Percentiles rank a stretch among this genome's conserved stretches.
These are phyloP conservation scores for Apodemus agrarius DNA, from an alignment of 2,797 vertebrate species.

Conservation along the genomic window DNA sequence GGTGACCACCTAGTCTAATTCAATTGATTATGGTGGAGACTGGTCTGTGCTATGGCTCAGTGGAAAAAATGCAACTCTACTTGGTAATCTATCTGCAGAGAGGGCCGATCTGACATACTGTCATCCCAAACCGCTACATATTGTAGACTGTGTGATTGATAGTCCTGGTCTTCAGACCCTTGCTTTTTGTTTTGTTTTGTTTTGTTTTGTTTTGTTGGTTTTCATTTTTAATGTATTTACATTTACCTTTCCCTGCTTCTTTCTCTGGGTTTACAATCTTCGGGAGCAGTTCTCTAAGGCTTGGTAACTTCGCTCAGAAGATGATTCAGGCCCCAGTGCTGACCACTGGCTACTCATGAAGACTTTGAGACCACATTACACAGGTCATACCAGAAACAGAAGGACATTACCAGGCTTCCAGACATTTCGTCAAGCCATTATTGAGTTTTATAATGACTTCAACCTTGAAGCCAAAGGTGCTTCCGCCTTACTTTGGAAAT, in stretches of 20 bases:
- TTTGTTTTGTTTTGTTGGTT: not conserved
- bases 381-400: not conserved
- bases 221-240: not conserved
- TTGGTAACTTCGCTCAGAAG: not conserved
- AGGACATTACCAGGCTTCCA: not conserved
- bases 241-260: conserved; percentile 11
- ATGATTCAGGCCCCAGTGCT: not conserved
- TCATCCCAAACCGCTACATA: conserved; percentile 19
- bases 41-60: not conserved
- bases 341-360: not conserved
- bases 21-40: not conserved
- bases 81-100: not conserved
- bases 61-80: not conserved
- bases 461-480: not conserved
- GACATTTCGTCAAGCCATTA: not conserved
- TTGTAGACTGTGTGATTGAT: conserved; percentile 36
- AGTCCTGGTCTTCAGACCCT: not conserved
- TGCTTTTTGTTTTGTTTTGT: too few species aligned
- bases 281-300: not conserved
- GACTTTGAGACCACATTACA: not conserved
- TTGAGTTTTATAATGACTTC: not conserved
- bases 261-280: conserved; percentile 3
- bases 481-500: conserved; percentile 16
- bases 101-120: conserved; percentile 16
- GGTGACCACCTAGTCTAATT: too few species aligned